phyloP scores from a whole-genome alignment of 2,797 vertebrate genomes.

The Hippopotamyrus pictus region DNA sequence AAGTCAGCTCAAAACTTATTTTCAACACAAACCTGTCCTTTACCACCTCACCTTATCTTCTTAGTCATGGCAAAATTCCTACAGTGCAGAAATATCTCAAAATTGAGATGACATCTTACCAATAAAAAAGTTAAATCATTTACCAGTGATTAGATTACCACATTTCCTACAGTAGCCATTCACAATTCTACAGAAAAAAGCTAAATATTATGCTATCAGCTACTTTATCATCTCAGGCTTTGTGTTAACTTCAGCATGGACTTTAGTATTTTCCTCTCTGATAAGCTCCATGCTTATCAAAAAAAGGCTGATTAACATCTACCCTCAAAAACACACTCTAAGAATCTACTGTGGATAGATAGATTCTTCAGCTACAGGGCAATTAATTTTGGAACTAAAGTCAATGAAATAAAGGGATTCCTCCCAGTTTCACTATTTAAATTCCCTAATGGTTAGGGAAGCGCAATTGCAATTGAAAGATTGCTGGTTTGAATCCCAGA shows the following conservation, averaged over 20 bases:
- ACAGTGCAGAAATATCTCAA: neutral
- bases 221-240: neutral
- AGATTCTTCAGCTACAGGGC: neutral
- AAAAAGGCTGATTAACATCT: neutral
- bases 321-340: neutral
- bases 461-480: no score
- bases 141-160: neutral
- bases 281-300: neutral
- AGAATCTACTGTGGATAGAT: neutral
- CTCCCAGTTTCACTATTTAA: neutral
- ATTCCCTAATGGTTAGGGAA: neutral
- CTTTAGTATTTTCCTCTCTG: neutral
- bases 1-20: slow-evolving; percentile 1
- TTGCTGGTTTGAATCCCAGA: no score
- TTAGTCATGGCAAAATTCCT: neutral
- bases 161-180: neutral
- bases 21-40: neutral
- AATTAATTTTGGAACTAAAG: neutral
- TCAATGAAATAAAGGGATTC: neutral
- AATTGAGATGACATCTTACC: neutral
- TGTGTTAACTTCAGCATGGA: neutral
- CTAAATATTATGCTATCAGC: neutral
- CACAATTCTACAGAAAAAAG: neutral
- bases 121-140: neutral
- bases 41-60: neutral